These are phyloP conservation scores for Pammene fasciana DNA, from an alignment of 2,888 invertebrate species.

Conservation along the genomic window DNA sequence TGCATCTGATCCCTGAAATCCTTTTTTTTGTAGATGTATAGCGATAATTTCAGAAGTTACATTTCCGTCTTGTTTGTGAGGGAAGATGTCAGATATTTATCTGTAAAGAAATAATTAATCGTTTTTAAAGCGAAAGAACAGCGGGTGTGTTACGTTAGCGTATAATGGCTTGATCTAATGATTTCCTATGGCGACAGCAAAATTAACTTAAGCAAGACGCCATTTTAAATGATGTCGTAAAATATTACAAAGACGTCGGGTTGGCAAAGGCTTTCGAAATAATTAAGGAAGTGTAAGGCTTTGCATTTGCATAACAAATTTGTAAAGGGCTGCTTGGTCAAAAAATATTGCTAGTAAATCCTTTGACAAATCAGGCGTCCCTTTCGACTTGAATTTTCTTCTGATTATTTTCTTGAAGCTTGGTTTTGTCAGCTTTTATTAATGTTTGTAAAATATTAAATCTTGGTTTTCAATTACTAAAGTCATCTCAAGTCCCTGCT, in stretches of 20 bases:
- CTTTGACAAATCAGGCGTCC: conserved; percentile 65
- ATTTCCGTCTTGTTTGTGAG: too few species aligned
- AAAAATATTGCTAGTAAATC: conserved; percentile 68
- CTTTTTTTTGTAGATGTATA: background rate
- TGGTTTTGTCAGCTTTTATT: conserved; percentile 29
- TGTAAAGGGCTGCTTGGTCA: conserved; percentile 57
- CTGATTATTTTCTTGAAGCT: conserved; percentile 37
- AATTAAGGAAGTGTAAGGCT: conserved; percentile 76
- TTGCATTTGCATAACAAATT: conserved; percentile 77
- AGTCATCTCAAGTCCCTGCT: background rate
- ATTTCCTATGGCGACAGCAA: conserved; percentile 51
- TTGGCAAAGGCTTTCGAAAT: conserved; percentile 68
- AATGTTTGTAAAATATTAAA: conserved; percentile 13
- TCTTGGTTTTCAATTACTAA: conserved; percentile 13
- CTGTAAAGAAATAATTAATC: too few species aligned
- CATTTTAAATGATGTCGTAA: conserved; percentile 73
- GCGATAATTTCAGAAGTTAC: conserved; percentile 4
- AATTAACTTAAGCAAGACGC: conserved; percentile 63
- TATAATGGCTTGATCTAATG: conserved; percentile 23
- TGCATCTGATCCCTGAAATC: conserved; percentile 6
- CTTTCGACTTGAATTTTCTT: conserved; percentile 35
- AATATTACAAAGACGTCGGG: conserved; percentile 70
- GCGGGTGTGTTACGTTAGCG: background rate
- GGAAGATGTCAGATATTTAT: too few species aligned
- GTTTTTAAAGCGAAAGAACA: too few species aligned